These are phyloP conservation scores for Palythoa caribaeorum DNA, from an alignment of 92 coral and sea anemone genomes.

Conservation along the genomic window DNA sequence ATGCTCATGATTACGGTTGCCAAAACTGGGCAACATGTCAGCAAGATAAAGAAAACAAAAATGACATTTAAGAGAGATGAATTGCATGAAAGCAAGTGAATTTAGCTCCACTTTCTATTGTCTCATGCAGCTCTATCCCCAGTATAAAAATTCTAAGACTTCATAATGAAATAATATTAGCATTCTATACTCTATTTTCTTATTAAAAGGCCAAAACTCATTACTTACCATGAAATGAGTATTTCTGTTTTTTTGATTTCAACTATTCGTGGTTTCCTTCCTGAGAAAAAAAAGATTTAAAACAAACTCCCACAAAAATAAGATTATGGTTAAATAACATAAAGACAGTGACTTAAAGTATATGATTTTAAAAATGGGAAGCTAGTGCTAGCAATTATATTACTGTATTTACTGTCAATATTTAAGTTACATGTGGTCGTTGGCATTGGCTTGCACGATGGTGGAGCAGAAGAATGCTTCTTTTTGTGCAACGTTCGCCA, in stretches of 20 bases:
- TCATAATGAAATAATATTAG: constrained; percentile 10
- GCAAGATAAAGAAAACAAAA: constrained; percentile 26
- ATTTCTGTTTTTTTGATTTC: constrained; percentile 12
- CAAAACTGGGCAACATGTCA: constrained; percentile 30
- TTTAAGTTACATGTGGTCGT: constrained; percentile 1
- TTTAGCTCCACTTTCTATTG: constrained; percentile 25
- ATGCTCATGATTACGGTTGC: constrained; percentile 36
- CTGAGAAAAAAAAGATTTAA: constrained; percentile 18
- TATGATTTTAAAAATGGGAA: constrained; percentile 17
- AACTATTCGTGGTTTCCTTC: constrained; percentile 10
- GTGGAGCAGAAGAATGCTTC: too few relatives aligned
- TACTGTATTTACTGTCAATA: constrained; percentile 32
- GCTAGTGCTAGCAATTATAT: constrained; percentile 18
- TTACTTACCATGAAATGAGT: constrained; percentile 16
- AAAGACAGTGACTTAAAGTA: constrained; percentile 11
- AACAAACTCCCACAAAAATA: constrained; percentile 12
- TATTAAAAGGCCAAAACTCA: constrained; percentile 21
- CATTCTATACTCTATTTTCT: neutral
- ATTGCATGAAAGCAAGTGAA: neutral
- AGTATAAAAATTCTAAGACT: constrained; percentile 16
- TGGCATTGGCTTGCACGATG: too few relatives aligned
- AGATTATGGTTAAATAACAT: neutral
- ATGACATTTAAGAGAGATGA: constrained; percentile 10
- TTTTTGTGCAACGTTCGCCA: too few relatives aligned
- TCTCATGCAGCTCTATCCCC: constrained; percentile 22